Base-by-base conservation (phyloP, 1,140 invertebrate species). In the Antheraea mylitta region DNA sequence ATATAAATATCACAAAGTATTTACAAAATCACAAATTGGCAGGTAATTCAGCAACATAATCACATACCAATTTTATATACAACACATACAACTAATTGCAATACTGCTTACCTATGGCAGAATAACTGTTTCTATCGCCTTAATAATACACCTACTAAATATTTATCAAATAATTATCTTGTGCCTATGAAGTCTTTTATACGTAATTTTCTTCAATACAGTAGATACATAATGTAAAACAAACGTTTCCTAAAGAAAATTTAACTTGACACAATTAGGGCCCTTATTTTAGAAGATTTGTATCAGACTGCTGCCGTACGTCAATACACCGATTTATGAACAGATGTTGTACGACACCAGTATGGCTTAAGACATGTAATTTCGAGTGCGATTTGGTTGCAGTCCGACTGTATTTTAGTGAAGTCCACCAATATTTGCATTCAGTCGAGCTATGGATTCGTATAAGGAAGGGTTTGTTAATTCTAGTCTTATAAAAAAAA, bases 181-280 rank as follows among this genome's bases (percentile, higher is more conserved):
- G 61, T 63, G 61, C 61, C 37, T 36, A 61, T 61, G 6, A 63
- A 63, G 61, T 63, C 61, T 63, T 63, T 61, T 63, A 37, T 63
- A 63, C 11, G 30, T 18, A 63, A 37, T 37, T 63, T 16, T 63
- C 59, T 61, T 61, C 19, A 61, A 37, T 63, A 16, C 13, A 37
- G 36, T 13, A 53, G 16, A 63, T n/a, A 19, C 59, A 63, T 30
- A 37, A 37, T 63, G 61, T 63, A 63, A 63, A 63, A 37, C 36
- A 63, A 63, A 13, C 16, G 16, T 7, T 42, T 7, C 22, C 22
- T 30, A 30, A 30, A 30, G 22, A 30, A 4, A 30, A 30, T 30
- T 4, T 30, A 30, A 30, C 22, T 30, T 30, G 22, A 30, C 11
- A 42, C 11, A 8, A 10, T 42, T 42, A n/a, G n/a, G n/a, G n/a